phyloP scores from a whole-genome alignment of 2,113 vertebrate genomes.

The Spea multiplicata region DNA sequence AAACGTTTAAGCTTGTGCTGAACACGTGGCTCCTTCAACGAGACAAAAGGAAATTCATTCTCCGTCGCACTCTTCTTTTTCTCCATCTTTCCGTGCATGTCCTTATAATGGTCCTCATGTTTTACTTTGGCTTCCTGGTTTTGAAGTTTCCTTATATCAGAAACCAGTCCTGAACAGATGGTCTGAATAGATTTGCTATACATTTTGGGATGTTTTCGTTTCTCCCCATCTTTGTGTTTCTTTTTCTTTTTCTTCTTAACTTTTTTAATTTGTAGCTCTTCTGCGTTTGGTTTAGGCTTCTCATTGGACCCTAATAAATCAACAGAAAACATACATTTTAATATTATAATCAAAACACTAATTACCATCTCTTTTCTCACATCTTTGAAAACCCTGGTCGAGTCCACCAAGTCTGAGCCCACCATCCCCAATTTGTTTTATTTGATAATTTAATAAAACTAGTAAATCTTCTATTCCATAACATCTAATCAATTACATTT shows the following conservation, averaged over 20 bases:
- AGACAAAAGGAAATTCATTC: slow-evolving; percentile 68
- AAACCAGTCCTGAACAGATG: slow-evolving; percentile 80
- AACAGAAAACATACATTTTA: slow-evolving; percentile 23
- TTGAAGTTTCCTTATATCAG: slow-evolving; percentile 66
- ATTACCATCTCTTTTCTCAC: not conserved
- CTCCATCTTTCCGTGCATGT: slow-evolving; percentile 65
- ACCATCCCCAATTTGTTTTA: too few species aligned
- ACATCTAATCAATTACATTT: too few species aligned
- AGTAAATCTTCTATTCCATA: too few species aligned
- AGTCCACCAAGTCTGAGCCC: too few species aligned
- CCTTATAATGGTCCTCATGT: slow-evolving; percentile 64
- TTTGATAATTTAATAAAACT: too few species aligned
- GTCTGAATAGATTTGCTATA: slow-evolving; percentile 95
- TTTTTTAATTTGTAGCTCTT: slow-evolving; percentile 93
- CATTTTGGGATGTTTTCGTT: slow-evolving; percentile 92
- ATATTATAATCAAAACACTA: not conserved
- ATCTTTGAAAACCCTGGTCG: too few species aligned
- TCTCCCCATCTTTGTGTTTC: slow-evolving; percentile 97
- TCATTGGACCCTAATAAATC: slow-evolving; percentile 79
- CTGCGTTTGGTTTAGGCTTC: slow-evolving; percentile 79
- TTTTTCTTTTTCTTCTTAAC: slow-evolving; percentile 99
- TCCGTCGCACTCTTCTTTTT: slow-evolving; percentile 64
- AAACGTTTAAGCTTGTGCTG: slow-evolving; percentile 72
- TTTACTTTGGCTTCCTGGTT: slow-evolving; percentile 76
- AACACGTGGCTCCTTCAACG: slow-evolving; percentile 67